These are phyloP conservation scores for Psylliodes chrysocephalus DNA, from an alignment of 2,888 invertebrate genomes.

Conservation along the genomic window DNA sequence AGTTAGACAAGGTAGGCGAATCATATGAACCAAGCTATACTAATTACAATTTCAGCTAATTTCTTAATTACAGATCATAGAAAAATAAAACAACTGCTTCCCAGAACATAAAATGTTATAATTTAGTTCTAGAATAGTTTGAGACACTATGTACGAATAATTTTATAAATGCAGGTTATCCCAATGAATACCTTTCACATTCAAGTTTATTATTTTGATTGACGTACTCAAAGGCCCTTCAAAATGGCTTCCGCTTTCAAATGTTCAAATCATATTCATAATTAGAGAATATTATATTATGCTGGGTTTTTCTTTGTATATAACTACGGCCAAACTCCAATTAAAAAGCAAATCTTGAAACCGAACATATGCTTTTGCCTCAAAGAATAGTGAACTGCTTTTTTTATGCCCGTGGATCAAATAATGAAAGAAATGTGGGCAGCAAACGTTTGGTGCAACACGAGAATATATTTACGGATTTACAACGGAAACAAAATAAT, in stretches of 20 bases:
- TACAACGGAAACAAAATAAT: too few species aligned
- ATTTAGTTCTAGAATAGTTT: too few species aligned
- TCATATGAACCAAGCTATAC: too few species aligned
- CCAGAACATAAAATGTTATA: too few species aligned
- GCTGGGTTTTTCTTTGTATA: slow-evolving; percentile 43
- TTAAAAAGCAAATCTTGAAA: slow-evolving; percentile 42
- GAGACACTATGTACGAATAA: slow-evolving; percentile 9
- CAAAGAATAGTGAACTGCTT: slow-evolving; percentile 31
- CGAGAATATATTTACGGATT: too few species aligned
- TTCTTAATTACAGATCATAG: too few species aligned
- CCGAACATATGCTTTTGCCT: slow-evolving; percentile 27
- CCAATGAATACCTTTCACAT: slow-evolving; percentile 43
- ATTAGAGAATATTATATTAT: slow-evolving; percentile 54
- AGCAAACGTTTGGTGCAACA: too few species aligned
- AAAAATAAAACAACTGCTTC: too few species aligned
- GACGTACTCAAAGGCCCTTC: slow-evolving; percentile 43
- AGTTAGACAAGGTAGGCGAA: too few species aligned
- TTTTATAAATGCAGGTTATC: background rate
- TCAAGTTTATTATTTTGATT: slow-evolving; percentile 44
- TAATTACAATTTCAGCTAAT: too few species aligned
- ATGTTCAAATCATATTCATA: slow-evolving; percentile 51
- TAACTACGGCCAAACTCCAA: slow-evolving; percentile 49
- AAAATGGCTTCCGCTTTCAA: slow-evolving; percentile 40
- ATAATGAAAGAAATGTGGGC: too few species aligned
- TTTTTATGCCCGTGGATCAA: slow-evolving; percentile 39